Percentiles rank a stretch among this genome's conserved stretches.
These are phyloP conservation scores for Tipula unca DNA, from an alignment of 2,888 invertebrate species.

Conservation along the genomic window DNA sequence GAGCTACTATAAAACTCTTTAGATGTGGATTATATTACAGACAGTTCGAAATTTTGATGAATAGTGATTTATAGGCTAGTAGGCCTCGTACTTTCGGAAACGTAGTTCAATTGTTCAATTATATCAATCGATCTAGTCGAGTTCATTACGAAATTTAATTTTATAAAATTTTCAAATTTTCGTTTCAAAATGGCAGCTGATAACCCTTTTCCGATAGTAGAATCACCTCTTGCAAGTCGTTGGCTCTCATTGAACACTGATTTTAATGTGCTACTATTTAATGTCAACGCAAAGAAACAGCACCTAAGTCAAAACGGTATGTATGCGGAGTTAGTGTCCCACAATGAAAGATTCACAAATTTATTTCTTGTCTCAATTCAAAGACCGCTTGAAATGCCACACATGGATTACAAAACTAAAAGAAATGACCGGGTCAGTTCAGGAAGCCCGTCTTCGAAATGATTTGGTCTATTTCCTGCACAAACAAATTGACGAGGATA, in stretches of 20 bases:
- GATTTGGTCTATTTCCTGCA: not conserved
- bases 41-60: no score
- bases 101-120: not conserved
- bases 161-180: not conserved
- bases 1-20: no score
- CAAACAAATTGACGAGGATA: not conserved
- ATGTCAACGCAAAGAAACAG: not conserved
- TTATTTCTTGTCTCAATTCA: not conserved
- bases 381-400: not conserved
- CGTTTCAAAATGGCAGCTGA: not conserved
- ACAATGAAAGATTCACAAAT: not conserved
- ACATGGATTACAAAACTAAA: constrained; percentile 9
- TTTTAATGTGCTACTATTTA: not conserved
- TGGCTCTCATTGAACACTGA: not conserved
- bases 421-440: not conserved
- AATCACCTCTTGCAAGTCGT: not conserved
- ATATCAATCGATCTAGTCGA: not conserved
- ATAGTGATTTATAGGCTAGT: not conserved
- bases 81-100: not conserved
- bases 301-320: not conserved
- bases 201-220: not conserved
- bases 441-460: not conserved
- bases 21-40: no score
- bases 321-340: no score
- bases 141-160: not conserved